Base-by-base conservation (phyloP, 2,113 vertebrate genomes). In the Haliaeetus leucogaster region DNA sequence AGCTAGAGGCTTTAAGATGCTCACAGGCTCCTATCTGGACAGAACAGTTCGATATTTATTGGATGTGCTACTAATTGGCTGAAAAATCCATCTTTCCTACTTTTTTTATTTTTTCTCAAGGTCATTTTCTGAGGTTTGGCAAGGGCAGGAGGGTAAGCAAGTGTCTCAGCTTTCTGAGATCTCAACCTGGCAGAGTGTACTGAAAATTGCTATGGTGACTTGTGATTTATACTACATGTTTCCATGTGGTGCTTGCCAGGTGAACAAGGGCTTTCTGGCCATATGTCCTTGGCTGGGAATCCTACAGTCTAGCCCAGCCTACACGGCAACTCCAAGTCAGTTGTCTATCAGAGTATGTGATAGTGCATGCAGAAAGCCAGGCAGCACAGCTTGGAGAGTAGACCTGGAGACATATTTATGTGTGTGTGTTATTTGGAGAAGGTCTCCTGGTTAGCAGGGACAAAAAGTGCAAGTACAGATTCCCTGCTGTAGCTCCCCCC, bases 41-140 rank as follows among this genome's bases (percentile, higher is more conserved):
- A 96, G 42, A 96, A 38, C 62, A 82, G 88, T 45, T 97, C 84
- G 4, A 96, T 86, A 96, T 90, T 97, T 86, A 96, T 93, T 97
- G 96, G 96, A 97, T 79, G 70, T 96, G 88, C 88, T 93, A 65
- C 89, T 97, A 90, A 96, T 93, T 97, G 82, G 81, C 94, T 96
- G 58, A 94, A 96, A 94, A 97, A 98, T 96, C 74, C 21, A 78
- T 95, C 70, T 86, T 95, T 78, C 53, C 58, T 90, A 47, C 52
- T 86, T 90, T 25, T 61, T 56, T 56, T 36, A 2, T 62, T 80
- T 81, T 83, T 90, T 70, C 52, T 78, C 72, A 85, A 95, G 93
- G 95, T 93, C 52, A 2, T 95, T 85, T 76, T 70, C 66, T 91
- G 86, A 85, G 42, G 47, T 81, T 93, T 92, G 65, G 59, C 83